These are phyloP conservation scores for Gobio gobio DNA, from an alignment of 2,113 vertebrate species.

Conservation along the genomic window DNA sequence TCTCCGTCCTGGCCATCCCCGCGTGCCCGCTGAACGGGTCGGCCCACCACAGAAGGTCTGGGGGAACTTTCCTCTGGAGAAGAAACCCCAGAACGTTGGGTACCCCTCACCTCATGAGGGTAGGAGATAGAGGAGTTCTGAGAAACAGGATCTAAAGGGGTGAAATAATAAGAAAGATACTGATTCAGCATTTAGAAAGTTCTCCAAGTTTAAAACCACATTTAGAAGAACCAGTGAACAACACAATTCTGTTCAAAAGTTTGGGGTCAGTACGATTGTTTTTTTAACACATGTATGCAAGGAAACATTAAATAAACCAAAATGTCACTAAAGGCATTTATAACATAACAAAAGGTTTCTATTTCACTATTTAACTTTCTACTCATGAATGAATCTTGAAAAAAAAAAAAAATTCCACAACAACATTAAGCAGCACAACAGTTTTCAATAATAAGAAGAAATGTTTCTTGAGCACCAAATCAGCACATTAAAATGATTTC, in stretches of 20 bases:
- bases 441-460: not conserved
- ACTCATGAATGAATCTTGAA: not conserved
- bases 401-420: not conserved
- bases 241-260: not conserved
- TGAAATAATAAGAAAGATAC: slow-evolving; percentile 44
- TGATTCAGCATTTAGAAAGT: not conserved
- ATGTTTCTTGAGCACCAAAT: not conserved
- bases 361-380: too few relatives aligned
- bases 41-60: slow-evolving; percentile 90
- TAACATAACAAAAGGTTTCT: too few relatives aligned
- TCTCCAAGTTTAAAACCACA: not conserved
- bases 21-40: slow-evolving; percentile 85
- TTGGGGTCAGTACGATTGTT: not conserved
- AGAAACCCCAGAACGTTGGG: slow-evolving; percentile 79
- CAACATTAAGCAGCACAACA: not conserved
- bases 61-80: slow-evolving; percentile 87
- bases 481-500: not conserved
- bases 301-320: not conserved
- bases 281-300: not conserved
- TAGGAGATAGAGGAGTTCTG: slow-evolving; percentile 92
- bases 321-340: not conserved
- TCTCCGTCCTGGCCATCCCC: slow-evolving; percentile 97
- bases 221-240: not conserved
- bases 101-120: slow-evolving; percentile 79
- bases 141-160: slow-evolving; percentile 80